Base-by-base conservation (phyloP, 2,797 vertebrate species). In the Sciaenops ocellatus region DNA sequence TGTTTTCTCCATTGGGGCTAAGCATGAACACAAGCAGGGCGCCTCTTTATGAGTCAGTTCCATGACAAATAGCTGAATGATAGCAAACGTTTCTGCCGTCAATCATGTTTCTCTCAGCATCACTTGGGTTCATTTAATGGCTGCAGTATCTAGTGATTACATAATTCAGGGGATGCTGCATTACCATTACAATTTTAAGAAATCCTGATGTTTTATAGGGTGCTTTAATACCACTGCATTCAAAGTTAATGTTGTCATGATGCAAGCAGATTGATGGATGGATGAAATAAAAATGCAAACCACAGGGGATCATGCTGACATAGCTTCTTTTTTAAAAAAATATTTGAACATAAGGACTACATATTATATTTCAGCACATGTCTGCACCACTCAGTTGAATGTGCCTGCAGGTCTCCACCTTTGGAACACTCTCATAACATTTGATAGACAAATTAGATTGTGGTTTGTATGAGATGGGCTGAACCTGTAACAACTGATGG, bases 131-230 rank as follows among this genome's bases (percentile, higher is more conserved):
- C 46, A 22, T 68, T 77, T 75, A 63, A 85, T 60, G 80, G 73
- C 90, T 91, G 90, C 92, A 85, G 79, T 79, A 47, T 80, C 38
- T 61, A 70, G 56, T 28, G 82, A 85, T 94, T 94, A 91, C 89
- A 94, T 94, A 93, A 95, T 87, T 85, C 73, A 64, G 63, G 64
- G 51, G 59, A 85, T 92, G 91, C 91, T 92, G 91, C 92, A 92
- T 85, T 84, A 78, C 72, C 75, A 84, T 86, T 65, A 87, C 62
- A 89, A 7, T 90, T 92, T 76, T 55, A 89, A 90, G 83, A 86
- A 38, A 85, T 78, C 65, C 17, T 3, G 6, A 3, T 72, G 38
- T 64, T 75, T 12, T n/a, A 0, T 34, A 22, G 16, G 47, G 2
- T 68, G n/a, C 44, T 8, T 2, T 55, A 55, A 59, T 52, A 44